Percentiles rank a stretch among this genome's conserved stretches.
Evolutionary conservation across 1,140 invertebrate genomes (phyloP).

Genomic region (Frieseomelitta varia): DNA sequence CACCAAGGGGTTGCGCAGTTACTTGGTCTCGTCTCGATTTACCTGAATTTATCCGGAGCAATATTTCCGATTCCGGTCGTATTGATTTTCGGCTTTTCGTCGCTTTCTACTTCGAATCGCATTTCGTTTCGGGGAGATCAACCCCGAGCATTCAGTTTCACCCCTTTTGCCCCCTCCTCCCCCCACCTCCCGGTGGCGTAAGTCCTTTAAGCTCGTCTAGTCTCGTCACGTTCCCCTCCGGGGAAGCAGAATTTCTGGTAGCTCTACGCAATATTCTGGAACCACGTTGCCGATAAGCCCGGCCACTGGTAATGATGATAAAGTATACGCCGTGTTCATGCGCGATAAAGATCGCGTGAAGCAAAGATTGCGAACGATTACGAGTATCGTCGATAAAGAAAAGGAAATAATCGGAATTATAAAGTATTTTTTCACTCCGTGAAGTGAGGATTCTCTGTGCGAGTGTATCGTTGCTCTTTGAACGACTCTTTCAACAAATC

Average conservation of each 20-base stretch:
- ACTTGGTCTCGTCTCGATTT: background rate
- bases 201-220: background rate
- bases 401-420: background rate
- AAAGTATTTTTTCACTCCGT: too few relatives aligned
- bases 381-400: background rate
- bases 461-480: too few relatives aligned
- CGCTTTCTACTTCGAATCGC: background rate
- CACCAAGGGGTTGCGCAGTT: too few relatives aligned
- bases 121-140: background rate
- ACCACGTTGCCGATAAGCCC: conserved; percentile 18
- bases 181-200: too few relatives aligned
- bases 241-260: background rate
- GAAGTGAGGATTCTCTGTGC: too few relatives aligned
- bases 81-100: background rate
- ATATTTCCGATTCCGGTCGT: background rate
- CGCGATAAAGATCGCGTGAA: background rate
- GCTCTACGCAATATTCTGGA: background rate
- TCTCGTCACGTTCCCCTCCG: conserved; percentile 4
- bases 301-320: conserved; percentile 21
- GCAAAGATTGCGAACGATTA: too few relatives aligned
- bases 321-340: background rate
- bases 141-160: background rate
- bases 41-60: background rate
- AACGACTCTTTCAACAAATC: too few relatives aligned
- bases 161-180: too few relatives aligned